These are phyloP conservation scores for Scomber scombrus DNA, from an alignment of 2,113 vertebrate genomes.

Conservation along the genomic window DNA sequence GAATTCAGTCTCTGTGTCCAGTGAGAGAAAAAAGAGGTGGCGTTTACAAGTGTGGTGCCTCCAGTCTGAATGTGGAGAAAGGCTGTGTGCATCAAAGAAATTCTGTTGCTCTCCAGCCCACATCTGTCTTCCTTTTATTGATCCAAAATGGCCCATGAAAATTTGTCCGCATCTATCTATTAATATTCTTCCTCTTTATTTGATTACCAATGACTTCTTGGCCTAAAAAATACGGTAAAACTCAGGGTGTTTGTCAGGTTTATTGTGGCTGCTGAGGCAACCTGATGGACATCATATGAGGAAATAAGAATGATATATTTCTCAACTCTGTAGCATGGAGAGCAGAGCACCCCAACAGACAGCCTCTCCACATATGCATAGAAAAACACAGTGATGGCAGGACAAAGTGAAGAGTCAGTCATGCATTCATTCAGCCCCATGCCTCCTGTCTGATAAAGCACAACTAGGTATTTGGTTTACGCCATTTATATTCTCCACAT, in stretches of 20 bases:
- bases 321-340: conserved; percentile 33
- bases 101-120: neutral
- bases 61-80: conserved; percentile 22
- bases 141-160: conserved; percentile 8
- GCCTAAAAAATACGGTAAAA: neutral
- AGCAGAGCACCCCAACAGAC: conserved; percentile 52
- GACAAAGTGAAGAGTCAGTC: conserved; percentile 70
- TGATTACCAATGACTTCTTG: neutral
- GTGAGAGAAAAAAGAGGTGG: conserved; percentile 48
- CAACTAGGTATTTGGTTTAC: conserved; percentile 78
- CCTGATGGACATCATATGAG: conserved; percentile 21
- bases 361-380: conserved; percentile 75
- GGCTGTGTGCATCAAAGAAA: conserved; percentile 5
- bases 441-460: conserved; percentile 70
- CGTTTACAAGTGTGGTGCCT: conserved; percentile 36
- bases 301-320: conserved; percentile 13
- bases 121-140: conserved; percentile 1
- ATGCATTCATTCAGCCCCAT: conserved; percentile 63
- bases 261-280: conserved; percentile 27
- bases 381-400: conserved; percentile 79
- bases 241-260: conserved; percentile 15
- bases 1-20: conserved; percentile 59
- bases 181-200: neutral
- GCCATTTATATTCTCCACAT: conserved; percentile 33
- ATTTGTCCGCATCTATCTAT: neutral